phyloP scores from a whole-genome alignment of 1,140 invertebrate species.

The Limonius californicus region DNA sequence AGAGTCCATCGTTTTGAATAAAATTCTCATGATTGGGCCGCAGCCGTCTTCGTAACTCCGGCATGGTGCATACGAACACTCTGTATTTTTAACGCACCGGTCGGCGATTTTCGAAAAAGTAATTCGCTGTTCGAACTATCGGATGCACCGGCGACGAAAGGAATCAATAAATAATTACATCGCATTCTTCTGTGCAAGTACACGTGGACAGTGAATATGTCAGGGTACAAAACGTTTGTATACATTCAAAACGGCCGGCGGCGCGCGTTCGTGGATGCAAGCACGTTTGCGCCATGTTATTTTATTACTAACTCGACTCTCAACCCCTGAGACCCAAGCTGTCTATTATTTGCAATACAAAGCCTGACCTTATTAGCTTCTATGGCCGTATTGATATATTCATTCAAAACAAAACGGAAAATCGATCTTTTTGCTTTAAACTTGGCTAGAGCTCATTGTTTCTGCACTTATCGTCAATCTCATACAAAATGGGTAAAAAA shows the following conservation, averaged over 20 bases:
- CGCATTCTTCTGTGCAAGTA: not conserved
- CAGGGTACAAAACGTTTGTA: not conserved
- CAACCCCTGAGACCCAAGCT: not conserved
- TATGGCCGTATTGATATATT: not conserved
- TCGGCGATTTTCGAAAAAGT: no score
- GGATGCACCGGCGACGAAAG: no score
- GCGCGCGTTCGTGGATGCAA: not conserved
- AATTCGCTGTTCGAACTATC: no score
- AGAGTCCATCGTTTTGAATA: conserved; percentile 50
- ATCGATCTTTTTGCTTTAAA: not conserved
- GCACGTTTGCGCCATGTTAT: not conserved
- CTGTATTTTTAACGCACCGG: not conserved
- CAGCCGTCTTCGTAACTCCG: conserved; percentile 8
- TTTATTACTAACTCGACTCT: not conserved
- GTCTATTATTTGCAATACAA: not conserved
- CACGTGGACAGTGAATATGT: not conserved
- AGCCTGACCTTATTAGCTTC: not conserved
- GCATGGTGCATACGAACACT: conserved; percentile 6
- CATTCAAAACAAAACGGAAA: not conserved
- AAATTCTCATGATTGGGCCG: conserved; percentile 12
- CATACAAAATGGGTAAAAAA: no score
- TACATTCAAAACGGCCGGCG: not conserved
- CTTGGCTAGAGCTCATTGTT: no score
- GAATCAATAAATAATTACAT: not conserved
- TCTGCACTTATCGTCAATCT: no score